phyloP scores from a whole-genome alignment of 2,113 vertebrate species.

The Gymnogyps californianus region DNA sequence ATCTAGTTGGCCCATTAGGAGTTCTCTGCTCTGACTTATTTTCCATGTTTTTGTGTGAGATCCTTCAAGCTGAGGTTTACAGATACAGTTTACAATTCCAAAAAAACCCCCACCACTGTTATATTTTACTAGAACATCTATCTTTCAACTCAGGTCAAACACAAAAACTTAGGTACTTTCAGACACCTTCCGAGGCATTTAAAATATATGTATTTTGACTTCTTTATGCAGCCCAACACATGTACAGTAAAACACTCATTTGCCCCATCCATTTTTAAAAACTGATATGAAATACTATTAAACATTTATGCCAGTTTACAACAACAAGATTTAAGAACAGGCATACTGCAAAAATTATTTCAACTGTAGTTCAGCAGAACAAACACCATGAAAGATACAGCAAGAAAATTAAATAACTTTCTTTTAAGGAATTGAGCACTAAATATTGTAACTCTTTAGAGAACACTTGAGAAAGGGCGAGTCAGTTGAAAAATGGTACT shows the following conservation, averaged over 20 bases:
- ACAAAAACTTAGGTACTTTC: neutral
- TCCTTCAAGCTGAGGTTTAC: neutral
- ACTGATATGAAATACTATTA: neutral
- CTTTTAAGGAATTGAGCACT: neutral
- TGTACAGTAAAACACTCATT: neutral
- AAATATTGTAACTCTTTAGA: neutral
- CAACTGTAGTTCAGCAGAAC: neutral
- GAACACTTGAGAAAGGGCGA: neutral
- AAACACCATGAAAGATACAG: neutral
- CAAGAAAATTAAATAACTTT: neutral
- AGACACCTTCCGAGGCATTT: neutral
- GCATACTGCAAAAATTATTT: neutral
- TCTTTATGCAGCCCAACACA: neutral
- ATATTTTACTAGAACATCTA: neutral
- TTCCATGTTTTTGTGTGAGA: neutral
- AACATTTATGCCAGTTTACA: neutral
- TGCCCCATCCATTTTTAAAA: neutral
- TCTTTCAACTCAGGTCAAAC: neutral
- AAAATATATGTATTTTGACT: neutral
- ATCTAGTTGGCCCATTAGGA: neutral
- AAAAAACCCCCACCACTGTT: neutral
- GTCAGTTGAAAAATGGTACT: neutral
- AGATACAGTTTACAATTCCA: neutral
- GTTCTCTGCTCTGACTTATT: neutral
- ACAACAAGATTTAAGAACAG: neutral